These are phyloP conservation scores for Origma solitaria DNA, from an alignment of 2,113 vertebrate species.

Conservation along the genomic window DNA sequence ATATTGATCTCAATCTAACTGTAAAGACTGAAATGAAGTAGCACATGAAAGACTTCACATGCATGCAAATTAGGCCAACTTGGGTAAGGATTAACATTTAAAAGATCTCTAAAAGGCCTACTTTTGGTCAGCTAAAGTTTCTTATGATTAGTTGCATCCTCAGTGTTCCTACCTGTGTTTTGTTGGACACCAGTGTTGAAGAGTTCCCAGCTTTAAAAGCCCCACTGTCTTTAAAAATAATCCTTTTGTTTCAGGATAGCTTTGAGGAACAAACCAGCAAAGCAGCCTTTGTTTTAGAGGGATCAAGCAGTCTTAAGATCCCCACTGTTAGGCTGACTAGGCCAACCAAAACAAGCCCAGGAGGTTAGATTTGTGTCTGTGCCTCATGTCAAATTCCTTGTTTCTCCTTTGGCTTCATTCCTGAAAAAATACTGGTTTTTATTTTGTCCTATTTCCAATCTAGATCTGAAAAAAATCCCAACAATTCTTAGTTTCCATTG, in stretches of 20 bases:
- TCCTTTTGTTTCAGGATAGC: conserved; percentile 27
- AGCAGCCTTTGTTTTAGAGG: conserved; percentile 27
- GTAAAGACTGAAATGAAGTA: neutral
- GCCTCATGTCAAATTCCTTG: neutral
- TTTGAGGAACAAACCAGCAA: conserved; percentile 45
- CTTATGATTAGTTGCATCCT: neutral
- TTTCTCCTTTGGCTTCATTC: neutral
- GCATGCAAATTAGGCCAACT: neutral
- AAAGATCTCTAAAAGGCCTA: neutral
- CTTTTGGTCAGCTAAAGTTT: neutral
- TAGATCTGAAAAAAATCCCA: neutral
- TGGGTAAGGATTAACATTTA: neutral
- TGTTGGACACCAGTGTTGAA: neutral
- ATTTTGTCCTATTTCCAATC: neutral
- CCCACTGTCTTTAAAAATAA: conserved; percentile 11
- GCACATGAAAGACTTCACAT: neutral
- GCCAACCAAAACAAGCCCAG: conserved; percentile 41
- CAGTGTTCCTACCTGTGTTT: neutral
- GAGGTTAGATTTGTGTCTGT: conserved; percentile 38
- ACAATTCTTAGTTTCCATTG: neutral
- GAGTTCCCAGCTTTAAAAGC: neutral
- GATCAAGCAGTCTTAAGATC: conserved; percentile 16
- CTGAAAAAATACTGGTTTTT: neutral
- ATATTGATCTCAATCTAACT: neutral
- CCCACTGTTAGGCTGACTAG: conserved; percentile 18